Evolutionary conservation across 2,797 vertebrate species (phyloP).

Genomic region (Falco novaeseelandiae): DNA sequence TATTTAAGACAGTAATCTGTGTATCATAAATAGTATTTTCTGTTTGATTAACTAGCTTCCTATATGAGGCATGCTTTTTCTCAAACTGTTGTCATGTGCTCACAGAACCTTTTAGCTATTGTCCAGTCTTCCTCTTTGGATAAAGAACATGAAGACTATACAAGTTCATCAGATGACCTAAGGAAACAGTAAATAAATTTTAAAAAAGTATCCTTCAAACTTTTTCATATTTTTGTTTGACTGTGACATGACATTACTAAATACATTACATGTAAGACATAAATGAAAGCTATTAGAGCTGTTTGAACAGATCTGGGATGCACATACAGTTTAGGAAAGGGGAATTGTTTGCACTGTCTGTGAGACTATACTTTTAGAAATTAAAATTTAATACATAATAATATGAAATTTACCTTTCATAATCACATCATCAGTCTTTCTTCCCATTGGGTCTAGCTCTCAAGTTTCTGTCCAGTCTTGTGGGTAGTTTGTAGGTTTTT

Average conservation of each 20-base stretch:
- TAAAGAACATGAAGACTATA: not conserved
- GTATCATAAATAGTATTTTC: not conserved
- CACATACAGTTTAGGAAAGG: not conserved
- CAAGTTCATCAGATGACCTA: not conserved
- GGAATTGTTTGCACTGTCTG: not conserved
- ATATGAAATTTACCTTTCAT: not conserved
- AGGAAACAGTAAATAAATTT: not conserved
- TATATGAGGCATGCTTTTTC: not conserved
- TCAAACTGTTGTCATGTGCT: not conserved
- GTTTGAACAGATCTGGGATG: not conserved
- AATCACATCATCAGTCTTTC: not conserved
- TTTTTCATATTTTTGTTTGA: not conserved
- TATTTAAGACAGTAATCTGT: not conserved
- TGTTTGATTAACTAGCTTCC: not conserved
- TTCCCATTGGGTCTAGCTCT: not conserved
- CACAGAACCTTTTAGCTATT: not conserved
- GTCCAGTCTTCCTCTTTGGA: not conserved
- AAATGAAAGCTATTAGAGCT: not conserved
- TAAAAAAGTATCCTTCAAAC: not conserved
- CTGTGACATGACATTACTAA: not conserved
- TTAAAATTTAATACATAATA: not conserved
- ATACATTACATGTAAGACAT: not conserved
- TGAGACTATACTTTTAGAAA: not conserved
- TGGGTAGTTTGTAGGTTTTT: not conserved
- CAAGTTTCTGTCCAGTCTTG: not conserved